Evolutionary conservation across 2,888 invertebrate genomes (phyloP).

Genomic region (Drosophila cognata): DNA sequence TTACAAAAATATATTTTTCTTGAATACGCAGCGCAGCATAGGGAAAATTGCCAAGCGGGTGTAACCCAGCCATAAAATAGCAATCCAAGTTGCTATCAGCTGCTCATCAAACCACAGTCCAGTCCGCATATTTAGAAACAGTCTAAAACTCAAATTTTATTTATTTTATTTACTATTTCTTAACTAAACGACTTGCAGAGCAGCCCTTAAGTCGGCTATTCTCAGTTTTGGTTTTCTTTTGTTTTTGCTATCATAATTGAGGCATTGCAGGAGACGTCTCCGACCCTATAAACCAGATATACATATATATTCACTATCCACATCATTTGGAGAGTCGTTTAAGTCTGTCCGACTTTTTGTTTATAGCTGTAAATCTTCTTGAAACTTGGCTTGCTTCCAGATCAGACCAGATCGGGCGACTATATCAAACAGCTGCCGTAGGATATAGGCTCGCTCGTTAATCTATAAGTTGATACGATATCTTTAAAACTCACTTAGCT

Average conservation of each 20-base stretch:
- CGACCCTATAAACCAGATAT: too few relatives aligned
- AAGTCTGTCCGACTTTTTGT: not conserved
- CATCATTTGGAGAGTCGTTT: not conserved
- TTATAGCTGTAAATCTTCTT: not conserved
- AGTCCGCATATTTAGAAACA: not conserved
- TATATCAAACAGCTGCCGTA: not conserved
- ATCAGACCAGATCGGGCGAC: not conserved
- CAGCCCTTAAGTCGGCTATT: not conserved
- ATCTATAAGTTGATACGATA: not conserved
- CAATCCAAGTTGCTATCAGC: not conserved
- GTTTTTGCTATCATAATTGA: not conserved
- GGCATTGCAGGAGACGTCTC: not conserved
- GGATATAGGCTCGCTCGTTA: not conserved
- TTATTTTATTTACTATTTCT: not conserved
- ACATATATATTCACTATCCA: not conserved
- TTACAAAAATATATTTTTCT: slow-evolving; percentile 16
- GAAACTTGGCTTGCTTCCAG: not conserved
- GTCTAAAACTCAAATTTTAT: not conserved
- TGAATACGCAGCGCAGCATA: slow-evolving; percentile 33
- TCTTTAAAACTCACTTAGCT: not conserved
- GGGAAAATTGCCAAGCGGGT: not conserved
- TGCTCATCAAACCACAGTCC: not conserved
- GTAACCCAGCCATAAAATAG: not conserved
- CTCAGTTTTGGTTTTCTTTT: slow-evolving; percentile 19
- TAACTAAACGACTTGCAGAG: slow-evolving; percentile 2